Evolutionary conservation across 1,140 invertebrate genomes (phyloP), one percentile per base, ranked within the genome.

Genomic region (Drosophila takahashii): DNA sequence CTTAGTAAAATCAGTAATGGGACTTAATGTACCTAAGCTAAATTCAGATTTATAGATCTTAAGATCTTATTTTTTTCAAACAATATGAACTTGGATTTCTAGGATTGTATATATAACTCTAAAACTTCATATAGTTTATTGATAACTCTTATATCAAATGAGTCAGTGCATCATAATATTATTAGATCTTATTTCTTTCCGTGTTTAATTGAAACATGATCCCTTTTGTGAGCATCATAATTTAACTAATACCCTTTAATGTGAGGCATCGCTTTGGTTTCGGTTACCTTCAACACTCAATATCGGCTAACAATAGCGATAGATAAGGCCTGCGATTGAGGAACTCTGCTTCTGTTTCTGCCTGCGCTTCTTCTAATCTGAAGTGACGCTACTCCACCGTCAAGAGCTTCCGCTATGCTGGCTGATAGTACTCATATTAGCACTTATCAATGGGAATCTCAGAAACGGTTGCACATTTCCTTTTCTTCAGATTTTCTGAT

Each of bases 361-460:
- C 11, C 6, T 11, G 3, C 41, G 37, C 18, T 69, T 36, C 4
- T 22, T 34, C 50, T 70, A 70, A 70, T 70, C 66, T 70, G 50
- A 70, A 70, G 66, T 70, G 66, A 69, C n/a, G 50, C 50, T 69
- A 69, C 66, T 70, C 50, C 50, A 70, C 1, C 41, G 15, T 57
- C 27, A 41, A 70, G 64, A 70, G 39, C 50, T 70, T 42, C 66
- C 66, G 39, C 34, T 34, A 26, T 56, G 50, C 41, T 15, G 34
- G 32, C 27, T 53, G 64, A 70, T 69, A 70, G 48, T 16, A 39
- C 41, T 47, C 18, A 8, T 51, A 42, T 10, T 6, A 9, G 16
- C 13, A 69, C 65, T 70, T 70, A 70, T 57, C 44, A 70, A 39
- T 56, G 61, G 41, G 41, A 69, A 70, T 57, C 64, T 39, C 41